Evolutionary conservation across 2,113 vertebrate genomes (phyloP), one percentile per base, ranked within the genome.

Genomic region (Mastomys coucha): DNA sequence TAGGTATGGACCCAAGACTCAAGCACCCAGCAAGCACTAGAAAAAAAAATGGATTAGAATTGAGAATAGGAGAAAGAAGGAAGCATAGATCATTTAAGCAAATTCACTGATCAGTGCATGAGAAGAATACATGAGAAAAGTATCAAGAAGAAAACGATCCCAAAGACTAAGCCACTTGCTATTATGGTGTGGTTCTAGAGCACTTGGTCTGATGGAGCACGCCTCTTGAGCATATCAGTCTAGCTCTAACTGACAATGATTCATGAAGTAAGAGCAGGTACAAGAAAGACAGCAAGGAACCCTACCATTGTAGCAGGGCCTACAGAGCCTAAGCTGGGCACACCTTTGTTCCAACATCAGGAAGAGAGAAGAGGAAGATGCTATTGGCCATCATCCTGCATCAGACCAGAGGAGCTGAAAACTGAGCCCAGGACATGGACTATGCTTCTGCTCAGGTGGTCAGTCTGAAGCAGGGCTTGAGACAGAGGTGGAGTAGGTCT

Each of bases 171-270:
- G 36, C 0, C 36, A 31, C 0, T 81, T 93, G 51, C 65, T 51
- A 2, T 89, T 7, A 81, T 39, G 12, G 36, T 39, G 13, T n/a
- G 24, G 42, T 12, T 16, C 19, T 19, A 42, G 14, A 1, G 17
- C 28, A 24, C 6, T 31, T 16, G 24, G 10, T 13, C 17, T 17
- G 22, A 10, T 1, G 9, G 20, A 45, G 31, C 26, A 58, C 0
- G 0, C 53, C n/a, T 42, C 36, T 45, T 53, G 36, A n/a, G 31
- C 70, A 65, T 14, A 36, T 9, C 26, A 4, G 2, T 33, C 22
- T 65, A 1, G 20, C 33, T 65, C n/a, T 91, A 53, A 39, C 17
- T 65, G 28, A 33, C 33, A 77, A 0, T 4, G 69, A 51, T 63
- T 87, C 10, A 22, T 5, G 3, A 56, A 51, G 24, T 3, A 17